Percentiles rank a stretch among this genome's conserved stretches.
phyloP scores from a whole-genome alignment of 2,113 vertebrate species.

The Chamaea fasciata region DNA sequence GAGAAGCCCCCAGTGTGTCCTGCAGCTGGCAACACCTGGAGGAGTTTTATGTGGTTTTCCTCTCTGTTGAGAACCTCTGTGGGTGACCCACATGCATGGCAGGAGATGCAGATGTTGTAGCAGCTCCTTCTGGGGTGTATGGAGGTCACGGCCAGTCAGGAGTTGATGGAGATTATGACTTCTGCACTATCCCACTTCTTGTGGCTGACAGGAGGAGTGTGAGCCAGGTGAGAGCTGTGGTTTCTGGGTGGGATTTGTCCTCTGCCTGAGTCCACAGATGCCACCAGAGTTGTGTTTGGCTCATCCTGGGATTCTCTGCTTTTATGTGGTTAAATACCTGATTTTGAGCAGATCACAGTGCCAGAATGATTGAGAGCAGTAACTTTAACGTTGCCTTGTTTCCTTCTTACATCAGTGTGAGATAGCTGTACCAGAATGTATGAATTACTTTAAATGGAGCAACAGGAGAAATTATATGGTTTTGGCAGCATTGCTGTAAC shows the following conservation, averaged over 20 bases:
- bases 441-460: neutral
- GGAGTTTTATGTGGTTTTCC: rapidly evolving
- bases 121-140: neutral
- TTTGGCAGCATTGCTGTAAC: neutral
- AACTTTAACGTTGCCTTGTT: neutral
- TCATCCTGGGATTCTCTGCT: neutral
- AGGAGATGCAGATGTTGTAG: neutral
- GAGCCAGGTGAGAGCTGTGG: neutral
- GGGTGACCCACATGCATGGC: rapidly evolving
- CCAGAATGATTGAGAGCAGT: neutral
- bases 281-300: neutral
- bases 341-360: rapidly evolving
- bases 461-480: rapidly evolving
- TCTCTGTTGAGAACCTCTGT: neutral
- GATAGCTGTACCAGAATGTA: rapidly evolving
- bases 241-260: neutral
- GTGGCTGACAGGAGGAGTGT: rapidly evolving
- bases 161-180: neutral
- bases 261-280: neutral
- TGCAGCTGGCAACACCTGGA: neutral
- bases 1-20: rapidly evolving
- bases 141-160: rapidly evolving
- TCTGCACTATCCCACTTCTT: neutral
- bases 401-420: neutral
- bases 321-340: neutral